These are phyloP conservation scores for Euleptes europaea DNA, from an alignment of 2,113 vertebrate species.

Conservation along the genomic window DNA sequence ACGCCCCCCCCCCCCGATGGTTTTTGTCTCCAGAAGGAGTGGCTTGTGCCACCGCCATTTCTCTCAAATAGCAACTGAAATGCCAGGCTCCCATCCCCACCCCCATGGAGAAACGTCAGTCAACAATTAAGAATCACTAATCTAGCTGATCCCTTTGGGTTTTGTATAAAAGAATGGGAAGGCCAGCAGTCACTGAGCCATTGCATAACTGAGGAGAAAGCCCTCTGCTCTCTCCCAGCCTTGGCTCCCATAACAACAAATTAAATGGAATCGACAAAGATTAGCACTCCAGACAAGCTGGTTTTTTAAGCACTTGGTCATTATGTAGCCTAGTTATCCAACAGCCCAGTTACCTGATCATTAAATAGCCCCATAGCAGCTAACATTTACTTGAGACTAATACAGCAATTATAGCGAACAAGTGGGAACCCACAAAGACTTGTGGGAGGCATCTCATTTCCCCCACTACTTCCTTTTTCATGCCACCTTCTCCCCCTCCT, in stretches of 20 bases:
- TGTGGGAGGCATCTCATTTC: no score
- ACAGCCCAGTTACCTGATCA: conserved; percentile 19
- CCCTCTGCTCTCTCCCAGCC: conserved; percentile 21
- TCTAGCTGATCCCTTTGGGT: not conserved
- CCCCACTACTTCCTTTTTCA: no score
- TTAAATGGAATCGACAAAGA: conserved; percentile 42
- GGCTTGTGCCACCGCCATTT: not conserved
- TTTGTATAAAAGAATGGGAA: not conserved
- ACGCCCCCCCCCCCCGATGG: no score
- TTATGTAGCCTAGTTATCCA: conserved; percentile 48
- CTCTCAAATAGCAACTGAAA: not conserved
- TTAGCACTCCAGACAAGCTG: conserved; percentile 56
- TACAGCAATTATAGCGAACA: not conserved
- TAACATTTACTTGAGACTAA: conserved; percentile 49
- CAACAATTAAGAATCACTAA: not conserved
- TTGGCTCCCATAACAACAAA: conserved; percentile 49
- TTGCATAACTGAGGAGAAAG: not conserved
- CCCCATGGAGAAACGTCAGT: not conserved
- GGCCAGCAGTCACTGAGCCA: conserved; percentile 13
- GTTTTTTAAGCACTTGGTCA: conserved; percentile 42
- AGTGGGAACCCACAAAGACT: no score
- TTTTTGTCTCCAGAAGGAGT: no score
- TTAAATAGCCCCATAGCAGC: conserved; percentile 49
- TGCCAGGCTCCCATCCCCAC: not conserved
- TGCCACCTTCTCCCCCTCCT: no score